Base-by-base conservation (phyloP, 2,888 invertebrate genomes). In the Trimorus sp. region DNA sequence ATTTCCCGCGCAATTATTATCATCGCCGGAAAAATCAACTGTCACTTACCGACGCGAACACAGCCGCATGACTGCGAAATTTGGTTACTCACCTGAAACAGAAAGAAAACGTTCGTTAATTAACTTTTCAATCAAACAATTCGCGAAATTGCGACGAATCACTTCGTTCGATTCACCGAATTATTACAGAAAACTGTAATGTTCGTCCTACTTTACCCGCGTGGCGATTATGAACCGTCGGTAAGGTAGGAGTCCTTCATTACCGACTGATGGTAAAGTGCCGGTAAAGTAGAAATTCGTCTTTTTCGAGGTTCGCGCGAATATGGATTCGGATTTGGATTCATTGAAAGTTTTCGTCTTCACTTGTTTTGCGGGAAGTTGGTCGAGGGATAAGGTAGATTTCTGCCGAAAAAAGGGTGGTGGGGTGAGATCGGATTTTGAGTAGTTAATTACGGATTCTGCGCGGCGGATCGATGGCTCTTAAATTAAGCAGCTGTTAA, bases 51-150 rank as follows among this genome's bases (percentile, higher is more conserved):
- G 37, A 63, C 8, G 15, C 14, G 40, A 40, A n/a, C 11, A 37
- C 7, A 14, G 37, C 7, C 11, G n/a, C 1, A 37, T 14, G 42
- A 59, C n/a, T 38, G n/a, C 7, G 36, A 8, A n/a, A 49, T 37
- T 37, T 5, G 16, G n/a, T 9, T 70, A 71, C 70, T 71, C 70
- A 71, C 70, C 70, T 71, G 60, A 51, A 71, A 71, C 70, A 71
- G 14, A 71, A 48, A 71, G 26, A 15, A 38, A 51, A 38, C n/a
- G 7, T 1, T 14, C 38, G 26, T 26, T 26, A 40, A 59, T 37
- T 37, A 37, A 11, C 16, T 4, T 56, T 37, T 53, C 53, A 15
- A 53, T 53, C 14, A 11, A 16, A 53, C 9, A 53, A 15, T 26
- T 53, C 53, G 49, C n/a, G 3, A 49, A 49, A 14, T 49, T 14